Base-by-base conservation (phyloP, 2,888 invertebrate species). In the Eurytoma californica region DNA sequence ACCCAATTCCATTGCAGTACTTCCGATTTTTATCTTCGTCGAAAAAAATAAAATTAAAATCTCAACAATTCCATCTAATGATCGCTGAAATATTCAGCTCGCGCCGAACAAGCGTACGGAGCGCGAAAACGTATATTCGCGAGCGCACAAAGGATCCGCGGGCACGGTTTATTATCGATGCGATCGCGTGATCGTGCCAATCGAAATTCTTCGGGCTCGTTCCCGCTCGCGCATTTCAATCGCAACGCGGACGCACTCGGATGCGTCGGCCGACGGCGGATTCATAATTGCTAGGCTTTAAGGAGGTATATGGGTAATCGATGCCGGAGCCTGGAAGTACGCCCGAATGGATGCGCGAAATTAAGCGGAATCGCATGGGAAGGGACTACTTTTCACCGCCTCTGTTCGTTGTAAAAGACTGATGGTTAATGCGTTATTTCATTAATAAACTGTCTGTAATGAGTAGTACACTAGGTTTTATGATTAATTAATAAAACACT, bases 121-220 rank as follows among this genome's bases (percentile, higher is more conserved):
- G 18, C 61, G 63, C 39, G 63, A 18, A 20, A 18, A 14, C 18
- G 39, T 16, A 16, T 60, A 16, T 28, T 60, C 14, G 39, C 20
- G 39, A 14, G n/a, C 39, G 30, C n/a, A 67, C 30, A 61, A 61
- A 61, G 61, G 30, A 30, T 24, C 7, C 39, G 39, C 39, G 39
- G 39, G 39, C 39, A 39, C 3, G 61, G 4, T 30, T 5, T 9
- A 5, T 14, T 63, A 63, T 63, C 12, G 16, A 16, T 63, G 39
- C 39, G 14, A 53, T 16, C 53, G 5, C 14, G 63, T 5, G 39
- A 16, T 30, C n/a, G 30, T 16, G 53, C 61, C 28, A 28, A 61
- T 72, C 72, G 61, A 72, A 72, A 72, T 72, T 72, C 61, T 61
- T 4, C 49, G 7, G 30, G 53, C 53, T 28, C 53, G 67, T 30